Percentiles rank a stretch among this genome's conserved stretches.
These are phyloP conservation scores for Sebastes melanostomus DNA, from an alignment of 2,797 vertebrate genomes.

Conservation along the genomic window DNA sequence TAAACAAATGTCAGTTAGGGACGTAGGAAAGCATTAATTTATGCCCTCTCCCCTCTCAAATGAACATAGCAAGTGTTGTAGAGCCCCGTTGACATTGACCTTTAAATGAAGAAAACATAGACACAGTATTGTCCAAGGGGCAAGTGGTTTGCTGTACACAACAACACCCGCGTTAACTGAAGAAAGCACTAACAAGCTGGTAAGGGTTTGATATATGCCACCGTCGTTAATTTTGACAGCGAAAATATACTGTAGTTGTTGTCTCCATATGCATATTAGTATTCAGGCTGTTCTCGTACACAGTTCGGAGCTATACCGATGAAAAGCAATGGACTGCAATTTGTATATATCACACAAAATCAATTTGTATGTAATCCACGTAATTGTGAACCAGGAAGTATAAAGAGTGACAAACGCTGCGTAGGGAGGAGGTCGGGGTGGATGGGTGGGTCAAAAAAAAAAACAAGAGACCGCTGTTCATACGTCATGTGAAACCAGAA, in stretches of 20 bases:
- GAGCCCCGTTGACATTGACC: conserved; percentile 33
- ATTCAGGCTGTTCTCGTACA: too few species aligned
- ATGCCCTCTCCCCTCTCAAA: background rate
- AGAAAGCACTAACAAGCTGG: background rate
- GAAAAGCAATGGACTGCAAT: too few species aligned
- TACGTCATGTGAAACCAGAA: too few species aligned
- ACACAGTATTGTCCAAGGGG: background rate
- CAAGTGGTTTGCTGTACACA: background rate
- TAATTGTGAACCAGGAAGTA: too few species aligned
- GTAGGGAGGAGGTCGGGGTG: too few species aligned
- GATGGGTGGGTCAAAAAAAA: too few species aligned
- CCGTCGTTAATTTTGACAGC: background rate
- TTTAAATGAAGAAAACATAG: conserved; percentile 32
- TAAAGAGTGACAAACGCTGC: rapidly evolving
- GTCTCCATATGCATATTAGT: background rate
- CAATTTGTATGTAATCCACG: too few species aligned
- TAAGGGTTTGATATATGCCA: background rate
- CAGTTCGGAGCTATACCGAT: too few species aligned
- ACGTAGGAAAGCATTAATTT: conserved; percentile 12
- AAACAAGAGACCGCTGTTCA: too few species aligned
- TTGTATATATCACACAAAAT: too few species aligned
- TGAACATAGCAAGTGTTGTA: background rate
- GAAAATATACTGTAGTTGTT: background rate
- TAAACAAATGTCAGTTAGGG: conserved; percentile 42
- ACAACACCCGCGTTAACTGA: background rate